phyloP scores from a whole-genome alignment of 2,113 vertebrate species.

The Spea multiplicata region DNA sequence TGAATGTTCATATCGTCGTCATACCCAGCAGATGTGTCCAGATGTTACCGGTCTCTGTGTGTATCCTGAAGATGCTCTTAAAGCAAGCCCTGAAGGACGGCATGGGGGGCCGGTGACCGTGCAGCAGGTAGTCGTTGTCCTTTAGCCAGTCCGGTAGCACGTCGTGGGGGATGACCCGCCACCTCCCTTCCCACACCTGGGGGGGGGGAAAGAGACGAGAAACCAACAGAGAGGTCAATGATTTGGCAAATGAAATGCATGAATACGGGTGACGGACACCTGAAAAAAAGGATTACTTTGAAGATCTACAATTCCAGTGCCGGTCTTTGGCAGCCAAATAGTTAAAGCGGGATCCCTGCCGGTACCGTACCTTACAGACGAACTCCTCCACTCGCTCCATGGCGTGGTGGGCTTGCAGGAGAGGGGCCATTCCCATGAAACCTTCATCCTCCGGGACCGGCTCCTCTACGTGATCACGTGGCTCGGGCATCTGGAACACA shows the following conservation, averaged over 20 bases:
- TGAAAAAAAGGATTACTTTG: no score
- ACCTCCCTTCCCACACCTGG: slow-evolving; percentile 93
- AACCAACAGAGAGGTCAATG: not conserved
- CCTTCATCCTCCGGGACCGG: slow-evolving; percentile 80
- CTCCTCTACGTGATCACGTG: slow-evolving; percentile 44
- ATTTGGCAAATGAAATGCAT: not conserved
- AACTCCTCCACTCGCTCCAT: slow-evolving; percentile 99
- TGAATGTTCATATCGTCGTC: no score
- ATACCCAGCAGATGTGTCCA: slow-evolving; percentile 96
- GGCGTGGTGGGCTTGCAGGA: slow-evolving; percentile 94
- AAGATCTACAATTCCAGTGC: no score
- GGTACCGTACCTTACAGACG: slow-evolving; percentile 85
- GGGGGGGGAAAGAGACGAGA: not conserved
- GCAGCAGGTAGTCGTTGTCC: slow-evolving; percentile 93
- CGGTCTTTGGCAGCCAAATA: no score
- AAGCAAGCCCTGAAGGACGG: slow-evolving; percentile 98
- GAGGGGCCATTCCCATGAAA: slow-evolving; percentile 92
- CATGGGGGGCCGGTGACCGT: slow-evolving; percentile 96
- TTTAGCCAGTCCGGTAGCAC: slow-evolving; percentile 97
- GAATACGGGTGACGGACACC: no score
- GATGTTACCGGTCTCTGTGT: slow-evolving; percentile 98
- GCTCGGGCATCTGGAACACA: slow-evolving; percentile 59
- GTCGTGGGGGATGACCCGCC: slow-evolving; percentile 96
- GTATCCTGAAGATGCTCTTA: slow-evolving; percentile 97
- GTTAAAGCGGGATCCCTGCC: not conserved